Conservation (phyloP, 2,888 invertebrate species). For the Diarsia brunnea region DNA sequence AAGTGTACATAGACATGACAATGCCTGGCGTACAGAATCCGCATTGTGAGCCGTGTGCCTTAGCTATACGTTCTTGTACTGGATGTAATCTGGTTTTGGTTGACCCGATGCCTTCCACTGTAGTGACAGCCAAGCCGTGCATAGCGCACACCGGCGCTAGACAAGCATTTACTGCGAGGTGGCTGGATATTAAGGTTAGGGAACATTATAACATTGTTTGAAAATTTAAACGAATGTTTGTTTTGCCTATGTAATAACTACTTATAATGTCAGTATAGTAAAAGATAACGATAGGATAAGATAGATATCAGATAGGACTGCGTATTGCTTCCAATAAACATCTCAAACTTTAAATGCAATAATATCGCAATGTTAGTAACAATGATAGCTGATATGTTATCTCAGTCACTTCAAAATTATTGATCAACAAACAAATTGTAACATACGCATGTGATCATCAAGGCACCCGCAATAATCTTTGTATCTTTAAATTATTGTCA, state of each 20-base stretch:
- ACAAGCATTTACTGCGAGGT: conserved; percentile 95
- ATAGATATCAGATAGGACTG: conserved; percentile 15
- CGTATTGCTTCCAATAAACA: conserved; percentile 18
- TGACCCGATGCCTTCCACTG: conserved; percentile 96
- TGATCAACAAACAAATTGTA: conserved; percentile 18
- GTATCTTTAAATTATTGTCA: background rate
- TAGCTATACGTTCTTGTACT: conserved; percentile 95
- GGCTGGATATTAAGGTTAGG: conserved; percentile 85
- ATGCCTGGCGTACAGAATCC: conserved; percentile 97
- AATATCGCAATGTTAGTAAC: conserved; percentile 20
- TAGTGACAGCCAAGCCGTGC: conserved; percentile 95
- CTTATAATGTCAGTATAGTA: background rate
- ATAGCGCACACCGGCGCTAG: conserved; percentile 95
- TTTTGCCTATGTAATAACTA: conserved; percentile 1
- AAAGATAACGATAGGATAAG: conserved; percentile 26
- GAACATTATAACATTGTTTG: conserved; percentile 41
- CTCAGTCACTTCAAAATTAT: conserved; percentile 31
- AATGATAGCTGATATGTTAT: conserved; percentile 21
- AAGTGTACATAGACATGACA: conserved; percentile 97
- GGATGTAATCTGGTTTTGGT: conserved; percentile 94
- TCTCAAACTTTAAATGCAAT: conserved; percentile 18
- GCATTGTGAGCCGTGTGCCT: conserved; percentile 96
- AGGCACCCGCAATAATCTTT: background rate
- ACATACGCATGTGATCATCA: background rate
- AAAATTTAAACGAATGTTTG: conserved; percentile 13